Conservation (phyloP, 2,797 vertebrate species). For the Morus bassanus region DNA sequence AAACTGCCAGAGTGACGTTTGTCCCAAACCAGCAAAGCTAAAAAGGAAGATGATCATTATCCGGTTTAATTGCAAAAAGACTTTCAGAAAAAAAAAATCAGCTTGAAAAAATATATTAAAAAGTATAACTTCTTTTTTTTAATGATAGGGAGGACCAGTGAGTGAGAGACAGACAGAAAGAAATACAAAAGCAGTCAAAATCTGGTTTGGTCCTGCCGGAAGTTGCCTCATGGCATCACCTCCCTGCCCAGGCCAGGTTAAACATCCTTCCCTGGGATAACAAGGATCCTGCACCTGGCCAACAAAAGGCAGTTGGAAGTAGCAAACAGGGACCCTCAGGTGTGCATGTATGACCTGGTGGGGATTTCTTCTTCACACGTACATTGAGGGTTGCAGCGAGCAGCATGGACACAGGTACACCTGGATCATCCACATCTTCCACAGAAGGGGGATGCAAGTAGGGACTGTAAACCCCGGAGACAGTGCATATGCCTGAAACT, state of each 20-base stretch:
- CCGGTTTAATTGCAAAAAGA: not conserved
- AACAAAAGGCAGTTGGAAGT: not conserved
- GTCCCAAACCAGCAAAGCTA: not conserved
- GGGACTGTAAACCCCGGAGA: not conserved
- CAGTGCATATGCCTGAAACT: rapidly evolving
- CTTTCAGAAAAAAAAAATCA: not conserved
- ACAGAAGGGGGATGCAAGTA: not conserved
- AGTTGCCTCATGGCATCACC: rapidly evolving
- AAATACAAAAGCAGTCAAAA: not conserved
- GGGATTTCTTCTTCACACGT: not conserved
- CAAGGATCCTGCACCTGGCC: not conserved
- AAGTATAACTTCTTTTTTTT: not conserved
- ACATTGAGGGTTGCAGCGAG: rapidly evolving
- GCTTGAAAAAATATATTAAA: not conserved
- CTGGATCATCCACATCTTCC: not conserved
- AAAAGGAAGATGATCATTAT: not conserved
- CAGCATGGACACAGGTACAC: not conserved
- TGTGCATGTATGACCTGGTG: rapidly evolving
- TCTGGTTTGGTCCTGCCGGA: not conserved
- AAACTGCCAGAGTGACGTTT: not conserved
- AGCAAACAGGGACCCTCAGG: not conserved
- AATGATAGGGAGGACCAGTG: not conserved
- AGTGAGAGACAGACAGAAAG: not conserved
- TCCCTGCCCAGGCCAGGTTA: not conserved
- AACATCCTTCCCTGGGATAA: not conserved